Percentiles rank a stretch among this genome's conserved stretches.
Evolutionary conservation across 2,797 vertebrate species (phyloP).

Genomic region (Orientallactaga sibirica): DNA sequence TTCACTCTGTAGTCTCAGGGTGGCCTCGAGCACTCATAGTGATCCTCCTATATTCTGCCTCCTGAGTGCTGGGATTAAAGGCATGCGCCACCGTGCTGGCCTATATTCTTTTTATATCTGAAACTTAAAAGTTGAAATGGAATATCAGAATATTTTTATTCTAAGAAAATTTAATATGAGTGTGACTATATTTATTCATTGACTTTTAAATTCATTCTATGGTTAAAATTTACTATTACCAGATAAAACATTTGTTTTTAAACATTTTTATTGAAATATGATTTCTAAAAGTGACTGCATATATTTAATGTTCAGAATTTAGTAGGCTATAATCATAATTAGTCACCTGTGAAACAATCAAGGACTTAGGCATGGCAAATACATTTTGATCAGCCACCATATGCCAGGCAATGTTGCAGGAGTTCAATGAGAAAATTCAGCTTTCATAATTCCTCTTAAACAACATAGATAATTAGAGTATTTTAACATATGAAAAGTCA

Average conservation of each 20-base stretch:
- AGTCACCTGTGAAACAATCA: neutral
- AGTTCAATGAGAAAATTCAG: neutral
- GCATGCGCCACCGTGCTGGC: too few species aligned
- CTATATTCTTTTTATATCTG: conserved; percentile 7
- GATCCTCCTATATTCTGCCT: too few species aligned
- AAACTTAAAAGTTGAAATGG: conserved; percentile 33
- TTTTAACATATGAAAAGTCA: neutral
- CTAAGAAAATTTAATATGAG: neutral
- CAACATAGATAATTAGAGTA: neutral
- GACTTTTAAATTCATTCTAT: conserved; percentile 14
- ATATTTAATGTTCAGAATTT: neutral
- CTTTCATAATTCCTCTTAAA: neutral
- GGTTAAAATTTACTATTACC: neutral
- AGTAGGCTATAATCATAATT: neutral
- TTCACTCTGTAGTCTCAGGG: too few species aligned
- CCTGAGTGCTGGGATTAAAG: too few species aligned
- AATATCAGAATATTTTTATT: neutral
- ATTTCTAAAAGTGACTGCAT: neutral
- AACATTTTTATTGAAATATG: neutral
- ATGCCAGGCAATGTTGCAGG: neutral
- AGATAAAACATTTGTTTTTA: neutral
- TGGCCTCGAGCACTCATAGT: too few species aligned
- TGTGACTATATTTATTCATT: neutral
- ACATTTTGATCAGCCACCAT: neutral
- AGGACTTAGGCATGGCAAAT: neutral